Evolutionary conservation across 2,113 vertebrate genomes (phyloP).

Genomic region (Colistium nudipinnis): DNA sequence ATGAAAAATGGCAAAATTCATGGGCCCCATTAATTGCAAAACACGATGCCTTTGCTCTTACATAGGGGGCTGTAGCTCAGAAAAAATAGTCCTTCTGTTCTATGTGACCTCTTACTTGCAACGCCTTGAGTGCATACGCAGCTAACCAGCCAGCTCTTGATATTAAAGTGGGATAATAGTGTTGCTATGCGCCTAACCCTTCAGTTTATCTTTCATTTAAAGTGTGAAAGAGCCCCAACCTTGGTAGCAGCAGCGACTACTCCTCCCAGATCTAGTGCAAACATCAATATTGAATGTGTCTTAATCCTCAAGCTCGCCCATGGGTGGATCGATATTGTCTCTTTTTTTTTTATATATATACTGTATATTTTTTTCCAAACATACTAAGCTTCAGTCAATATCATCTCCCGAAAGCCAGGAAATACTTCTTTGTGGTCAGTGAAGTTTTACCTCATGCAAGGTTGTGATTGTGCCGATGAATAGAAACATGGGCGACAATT

Average conservation of each 20-base stretch:
- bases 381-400: constrained; percentile 35
- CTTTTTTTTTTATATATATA: no score
- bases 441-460: constrained; percentile 22
- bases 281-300: constrained; percentile 50
- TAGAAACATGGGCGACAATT: constrained; percentile 13
- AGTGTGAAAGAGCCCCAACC: constrained; percentile 26
- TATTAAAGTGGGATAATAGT: constrained; percentile 38
- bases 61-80: no score
- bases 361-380: no score
- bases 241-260: constrained; percentile 6
- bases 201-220: constrained; percentile 28
- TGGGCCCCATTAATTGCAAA: no score
- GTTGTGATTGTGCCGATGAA: constrained; percentile 39
- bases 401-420: constrained; percentile 17
- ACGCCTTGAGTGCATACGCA: background rate
- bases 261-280: constrained; percentile 28
- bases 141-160: constrained; percentile 16
- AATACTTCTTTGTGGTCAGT: background rate
- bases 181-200: constrained; percentile 17
- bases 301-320: constrained; percentile 28
- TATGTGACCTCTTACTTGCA: no score
- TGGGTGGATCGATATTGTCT: constrained; percentile 30
- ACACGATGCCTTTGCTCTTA: no score
- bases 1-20: no score
- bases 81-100: no score